Evolutionary conservation across 2,888 invertebrate genomes (phyloP), one percentile per base, ranked within the genome.

Genomic region (Xylota segnis): DNA sequence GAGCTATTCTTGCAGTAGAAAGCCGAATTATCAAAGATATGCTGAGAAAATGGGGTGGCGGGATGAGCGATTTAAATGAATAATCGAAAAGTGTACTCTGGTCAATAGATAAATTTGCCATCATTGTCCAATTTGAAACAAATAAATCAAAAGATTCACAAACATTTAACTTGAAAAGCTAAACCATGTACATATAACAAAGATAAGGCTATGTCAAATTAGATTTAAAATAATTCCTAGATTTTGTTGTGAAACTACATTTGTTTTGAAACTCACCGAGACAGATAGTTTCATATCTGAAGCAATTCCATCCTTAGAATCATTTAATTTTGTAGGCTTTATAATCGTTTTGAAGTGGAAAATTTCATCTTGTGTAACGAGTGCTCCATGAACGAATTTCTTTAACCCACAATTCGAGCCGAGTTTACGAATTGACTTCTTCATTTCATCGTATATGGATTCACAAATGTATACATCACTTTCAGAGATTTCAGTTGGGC

Each of bases 401-500:
- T 96, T 95, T 76, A 97, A 92, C 0, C 96, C 96, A 0, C 93
- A 91, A 40, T 95, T 95, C 9, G 92, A 91, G 70, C 96, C 93
- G 90, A 96, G 95, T 87, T 91, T 92, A 4, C 95, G 94, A 63
- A 97, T 95, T 75, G 96, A 94, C 77, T 96, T 94, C 90, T 96
- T 97, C 32, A 96, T 94, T 92, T 98, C 98, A 91, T 98, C 97
- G 91, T 98, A 98, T 83, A 97, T 94, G 0, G 96, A 97, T 91
- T 98, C 98, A 91, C 98, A 98, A 56, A 99, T 95, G 91, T 95
- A 99, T 1, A 99, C 95, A 92, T 99, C 98, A 79, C 95, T 94
- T 92, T 99, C 99, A 0, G 96, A 94, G 86, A 99, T 96, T 93
- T 99, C 99, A 0, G 99, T 99, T 56, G 97, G 96, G 12, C 99